Evolutionary conservation across 2,888 invertebrate species (phyloP), one percentile per base, ranked within the genome.

Genomic region (Smittia aterrima): DNA sequence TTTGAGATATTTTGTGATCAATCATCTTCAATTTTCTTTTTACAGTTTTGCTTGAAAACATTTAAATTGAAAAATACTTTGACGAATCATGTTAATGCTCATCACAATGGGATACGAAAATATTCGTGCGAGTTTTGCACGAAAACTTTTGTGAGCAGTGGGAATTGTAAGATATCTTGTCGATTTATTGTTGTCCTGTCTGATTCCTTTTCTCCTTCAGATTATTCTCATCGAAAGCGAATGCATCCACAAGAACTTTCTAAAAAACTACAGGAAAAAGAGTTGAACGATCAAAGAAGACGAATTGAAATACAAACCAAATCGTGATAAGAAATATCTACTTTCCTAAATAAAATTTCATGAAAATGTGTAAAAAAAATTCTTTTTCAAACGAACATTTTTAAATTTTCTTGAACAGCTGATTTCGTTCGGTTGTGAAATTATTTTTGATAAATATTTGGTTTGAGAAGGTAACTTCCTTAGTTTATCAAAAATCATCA

Each of bases 31-130:
- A n/a, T n/a, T 53, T 13, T 22, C 7, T 22, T 9, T 47, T 53
- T 71, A 16, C 25, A 75, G 72, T 25, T 62, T 54, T 77, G 77
- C 22, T 75, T 71, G 1, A 75, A 76, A 25, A 64, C 75, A 18
- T 77, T 77, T 70, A 77, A 77, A 67, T 38, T 77, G 24, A 77
- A 77, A 62, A 77, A 76, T 25, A 77, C 77, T 13, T 47, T 77
- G 2, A 47, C 64, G 4, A 76, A 76, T 75, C 78, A 78, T 64
- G 75, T 76, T 13, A 47, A 47, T 74, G 77, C 77, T 2, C 77
- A 77, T 73, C 78, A 78, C 74, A 78, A 77, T 1, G 78, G 78
- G 0, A 74, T 77, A 54, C 40, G 75, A 13, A 76, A 76, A 66
- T 78, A 76, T 66, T 64, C 71, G 1, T 78, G 78, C 47, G 75